Evolutionary conservation across 1,140 invertebrate genomes (phyloP).

Genomic region (Grapholita molesta): DNA sequence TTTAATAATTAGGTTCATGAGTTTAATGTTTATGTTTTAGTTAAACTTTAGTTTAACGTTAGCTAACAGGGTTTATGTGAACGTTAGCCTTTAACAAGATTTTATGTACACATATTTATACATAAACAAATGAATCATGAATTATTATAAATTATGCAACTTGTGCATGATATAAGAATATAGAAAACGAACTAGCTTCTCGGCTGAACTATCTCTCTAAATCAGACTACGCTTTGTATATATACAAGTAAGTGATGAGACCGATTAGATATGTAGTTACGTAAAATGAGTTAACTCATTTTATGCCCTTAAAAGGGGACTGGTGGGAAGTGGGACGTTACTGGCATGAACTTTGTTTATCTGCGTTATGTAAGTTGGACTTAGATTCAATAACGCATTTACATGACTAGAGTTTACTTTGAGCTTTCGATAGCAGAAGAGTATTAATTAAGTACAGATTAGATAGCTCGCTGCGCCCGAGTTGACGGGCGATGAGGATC

Average conservation of each 20-base stretch:
- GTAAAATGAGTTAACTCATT: neutral
- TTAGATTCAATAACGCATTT: neutral
- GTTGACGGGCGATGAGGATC: conserved; percentile 67
- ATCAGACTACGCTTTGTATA: neutral
- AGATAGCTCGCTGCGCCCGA: conserved; percentile 68
- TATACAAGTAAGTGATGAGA: neutral
- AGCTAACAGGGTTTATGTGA: no score
- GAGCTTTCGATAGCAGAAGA: conserved; percentile 49
- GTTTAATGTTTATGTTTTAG: no score
- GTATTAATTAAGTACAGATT: conserved; percentile 72
- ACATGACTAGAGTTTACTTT: conserved; percentile 16
- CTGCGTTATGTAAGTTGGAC: neutral
- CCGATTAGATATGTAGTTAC: neutral
- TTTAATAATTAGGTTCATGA: no score
- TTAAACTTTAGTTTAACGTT: no score
- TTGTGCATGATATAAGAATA: no score
- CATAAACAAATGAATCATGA: no score
- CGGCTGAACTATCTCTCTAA: neutral
- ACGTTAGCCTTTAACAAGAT: no score
- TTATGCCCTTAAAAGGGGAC: neutral
- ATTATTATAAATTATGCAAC: no score
- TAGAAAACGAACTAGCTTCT: no score
- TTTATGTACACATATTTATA: no score
- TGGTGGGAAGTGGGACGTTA: no score
- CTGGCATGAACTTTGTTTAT: neutral